Conservation (phyloP, 2,888 invertebrate genomes). For the Coenonympha arcania region DNA sequence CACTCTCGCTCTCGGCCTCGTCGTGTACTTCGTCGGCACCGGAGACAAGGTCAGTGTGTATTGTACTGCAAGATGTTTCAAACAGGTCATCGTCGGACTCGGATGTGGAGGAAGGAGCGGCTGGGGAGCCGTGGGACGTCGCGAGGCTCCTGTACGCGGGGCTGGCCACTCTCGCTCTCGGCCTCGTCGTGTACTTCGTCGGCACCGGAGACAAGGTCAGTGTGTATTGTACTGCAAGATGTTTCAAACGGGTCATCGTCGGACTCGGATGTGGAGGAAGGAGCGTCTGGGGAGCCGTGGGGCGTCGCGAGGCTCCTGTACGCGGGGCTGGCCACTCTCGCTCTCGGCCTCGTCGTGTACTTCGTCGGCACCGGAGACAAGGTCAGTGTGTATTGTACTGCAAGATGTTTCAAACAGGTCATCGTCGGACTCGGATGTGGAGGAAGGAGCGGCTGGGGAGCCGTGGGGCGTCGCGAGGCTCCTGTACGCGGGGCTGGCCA, state of each 20-base stretch:
- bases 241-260: conserved; percentile 86
- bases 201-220: conserved; percentile 87
- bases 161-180: conserved; percentile 85
- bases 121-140: conserved; percentile 84
- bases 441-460: conserved; percentile 79
- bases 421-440: conserved; percentile 77
- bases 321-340: conserved; percentile 87
- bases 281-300: conserved; percentile 80
- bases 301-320: conserved; percentile 89
- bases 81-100: conserved; percentile 83
- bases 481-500: conserved; percentile 88
- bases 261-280: conserved; percentile 77
- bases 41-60: conserved; percentile 79
- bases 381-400: conserved; percentile 38
- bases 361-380: conserved; percentile 94
- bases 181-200: conserved; percentile 90
- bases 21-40: conserved; percentile 91
- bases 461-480: conserved; percentile 88
- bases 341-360: conserved; percentile 88
- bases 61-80: conserved; percentile 78
- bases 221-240: no score
- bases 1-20: conserved; percentile 86
- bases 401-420: conserved; percentile 87
- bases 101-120: conserved; percentile 78
- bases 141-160: conserved; percentile 91